Base-by-base conservation (phyloP, 2,113 vertebrate species). In the Alces alces region DNA sequence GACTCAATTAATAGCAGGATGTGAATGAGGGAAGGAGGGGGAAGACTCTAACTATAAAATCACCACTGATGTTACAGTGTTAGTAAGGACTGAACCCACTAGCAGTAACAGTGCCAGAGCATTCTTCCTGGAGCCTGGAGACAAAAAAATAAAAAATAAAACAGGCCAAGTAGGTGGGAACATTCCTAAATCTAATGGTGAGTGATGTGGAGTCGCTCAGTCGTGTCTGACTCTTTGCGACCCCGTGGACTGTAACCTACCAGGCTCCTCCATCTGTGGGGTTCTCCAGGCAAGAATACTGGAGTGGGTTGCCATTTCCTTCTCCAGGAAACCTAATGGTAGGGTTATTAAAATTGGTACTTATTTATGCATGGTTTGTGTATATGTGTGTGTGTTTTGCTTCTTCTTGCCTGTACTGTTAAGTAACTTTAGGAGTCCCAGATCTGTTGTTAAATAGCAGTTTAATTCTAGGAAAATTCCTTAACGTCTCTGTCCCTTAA, bases 1-100 rank as follows among this genome's bases (percentile, higher is more conserved):
- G 52, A 92, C n/a, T 94, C 50, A n/a, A 43, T 91, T 78, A 91
- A 96, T 90, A 95, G 43, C 36, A 95, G 73, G 61, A 92, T 87
- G 47, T 73, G 33, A 94, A 61, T 70, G 52, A 96, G 30, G 58
- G 33, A 60, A 66, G 60, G 50, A 91, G 17, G 8, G 33, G 28
- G 17, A 66, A 17, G 93, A 11, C 21, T 25, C 43, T 95, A 94
- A 87, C 84, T 83, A 86, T 93, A 96, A 97, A 96, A 86, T 70
- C 50, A 39, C 47, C 54, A 50, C 39, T 78, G 50, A 61, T 79
- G 10, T 27, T 55, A 89, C 23, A 9, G 1, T 43, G 58, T 79
- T 73, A 86, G 55, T 54, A n/a, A 82, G 36, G 39, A 76, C 50
- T n/a, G 64, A 93, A 91, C 5, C 12, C 58, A 45, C 50, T 66